Conservation (phyloP, 2,888 invertebrate species). For the Chouioia cunea region DNA sequence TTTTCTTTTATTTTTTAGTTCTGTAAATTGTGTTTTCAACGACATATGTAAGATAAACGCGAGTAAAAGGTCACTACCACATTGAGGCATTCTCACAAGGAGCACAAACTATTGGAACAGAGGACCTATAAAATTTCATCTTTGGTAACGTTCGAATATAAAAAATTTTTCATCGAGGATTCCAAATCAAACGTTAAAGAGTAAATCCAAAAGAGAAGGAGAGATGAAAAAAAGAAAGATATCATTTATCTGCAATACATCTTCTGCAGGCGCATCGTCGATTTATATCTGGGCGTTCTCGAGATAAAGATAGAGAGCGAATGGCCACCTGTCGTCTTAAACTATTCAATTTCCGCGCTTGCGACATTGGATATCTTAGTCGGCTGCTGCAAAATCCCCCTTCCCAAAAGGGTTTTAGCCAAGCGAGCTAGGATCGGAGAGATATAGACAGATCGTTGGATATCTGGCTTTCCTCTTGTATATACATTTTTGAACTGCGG, state of each 20-base stretch:
- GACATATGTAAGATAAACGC: too few species aligned
- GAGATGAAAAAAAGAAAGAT: not conserved
- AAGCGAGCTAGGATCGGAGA: not conserved
- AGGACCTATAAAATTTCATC: too few species aligned
- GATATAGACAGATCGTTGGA: conserved; percentile 32
- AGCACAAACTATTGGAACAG: too few species aligned
- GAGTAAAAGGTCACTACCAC: too few species aligned
- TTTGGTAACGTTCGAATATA: too few species aligned
- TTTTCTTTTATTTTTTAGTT: too few species aligned
- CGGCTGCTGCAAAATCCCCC: conserved; percentile 12
- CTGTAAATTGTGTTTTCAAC: too few species aligned
- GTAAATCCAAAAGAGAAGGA: not conserved
- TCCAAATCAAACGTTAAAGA: not conserved
- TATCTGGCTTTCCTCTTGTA: not conserved
- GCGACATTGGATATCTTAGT: conserved; percentile 16
- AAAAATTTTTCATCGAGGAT: not conserved
- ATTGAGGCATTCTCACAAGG: too few species aligned
- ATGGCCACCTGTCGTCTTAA: conserved; percentile 52
- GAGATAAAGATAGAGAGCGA: conserved; percentile 23
- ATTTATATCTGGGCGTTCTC: conserved; percentile 11
- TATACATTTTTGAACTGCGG: not conserved
- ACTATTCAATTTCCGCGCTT: conserved; percentile 45
- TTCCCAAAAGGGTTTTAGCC: conserved; percentile 12
- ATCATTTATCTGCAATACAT: too few species aligned
- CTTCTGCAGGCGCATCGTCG: not conserved